Conservation (phyloP, 2,797 vertebrate genomes). For the Triplophysa yarkandensis region DNA sequence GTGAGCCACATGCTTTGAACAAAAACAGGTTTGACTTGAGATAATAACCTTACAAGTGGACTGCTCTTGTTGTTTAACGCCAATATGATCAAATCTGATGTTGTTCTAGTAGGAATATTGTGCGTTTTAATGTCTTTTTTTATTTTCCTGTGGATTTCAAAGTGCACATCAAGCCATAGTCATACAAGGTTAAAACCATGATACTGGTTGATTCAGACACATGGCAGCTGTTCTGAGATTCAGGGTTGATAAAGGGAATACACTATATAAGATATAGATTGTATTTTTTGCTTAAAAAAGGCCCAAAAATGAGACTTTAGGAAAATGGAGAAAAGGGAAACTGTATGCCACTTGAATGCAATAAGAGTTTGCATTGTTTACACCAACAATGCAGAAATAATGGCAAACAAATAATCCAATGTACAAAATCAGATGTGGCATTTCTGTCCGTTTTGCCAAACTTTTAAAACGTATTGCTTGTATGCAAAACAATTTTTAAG, state of each 20-base stretch:
- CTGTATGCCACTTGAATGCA: not conserved
- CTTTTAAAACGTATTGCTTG: not conserved
- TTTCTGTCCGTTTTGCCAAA: not conserved
- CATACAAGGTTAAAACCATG: not conserved
- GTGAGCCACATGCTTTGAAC: not conserved
- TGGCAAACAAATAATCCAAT: conserved; percentile 1
- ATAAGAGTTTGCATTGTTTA: not conserved
- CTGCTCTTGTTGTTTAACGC: conserved; percentile 5
- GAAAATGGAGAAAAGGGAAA: not conserved
- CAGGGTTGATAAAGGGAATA: conserved; percentile 14
- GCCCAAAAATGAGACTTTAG: not conserved
- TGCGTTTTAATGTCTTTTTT: conserved; percentile 5
- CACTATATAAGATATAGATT: not conserved
- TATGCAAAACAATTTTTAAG: conserved; percentile 15
- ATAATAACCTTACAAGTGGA: not conserved
- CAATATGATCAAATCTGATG: conserved; percentile 9
- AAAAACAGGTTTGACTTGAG: not conserved
- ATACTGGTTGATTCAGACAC: not conserved
- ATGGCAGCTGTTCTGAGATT: conserved; percentile 7
- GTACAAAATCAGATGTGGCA: not conserved
- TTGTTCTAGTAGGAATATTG: not conserved
- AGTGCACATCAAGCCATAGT: not conserved
- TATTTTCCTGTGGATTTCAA: not conserved
- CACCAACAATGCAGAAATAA: not conserved
- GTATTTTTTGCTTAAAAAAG: not conserved